These are phyloP conservation scores for Holotrichia oblita DNA, from an alignment of 1,140 invertebrate genomes.

Conservation along the genomic window DNA sequence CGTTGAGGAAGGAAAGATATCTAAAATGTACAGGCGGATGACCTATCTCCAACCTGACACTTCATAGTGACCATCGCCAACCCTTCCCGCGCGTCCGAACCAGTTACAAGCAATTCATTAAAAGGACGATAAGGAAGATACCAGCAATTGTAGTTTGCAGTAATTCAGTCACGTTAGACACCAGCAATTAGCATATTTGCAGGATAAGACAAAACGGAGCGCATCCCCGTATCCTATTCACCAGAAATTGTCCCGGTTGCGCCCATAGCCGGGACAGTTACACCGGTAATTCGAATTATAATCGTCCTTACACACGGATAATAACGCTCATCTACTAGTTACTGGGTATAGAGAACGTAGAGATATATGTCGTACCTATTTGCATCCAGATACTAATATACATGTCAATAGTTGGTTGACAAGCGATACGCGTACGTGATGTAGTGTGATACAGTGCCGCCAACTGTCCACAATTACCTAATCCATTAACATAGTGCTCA, in stretches of 20 bases:
- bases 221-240: background rate
- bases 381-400: slow-evolving; percentile 54
- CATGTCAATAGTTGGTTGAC: slow-evolving; percentile 55
- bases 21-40: background rate
- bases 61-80: background rate
- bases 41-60: background rate
- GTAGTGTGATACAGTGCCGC: slow-evolving; percentile 52
- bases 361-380: slow-evolving; percentile 44
- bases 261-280: no score
- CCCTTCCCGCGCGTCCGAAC: background rate
- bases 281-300: no score
- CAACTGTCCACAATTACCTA: slow-evolving; percentile 56
- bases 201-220: slow-evolving; percentile 27
- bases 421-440: slow-evolving; percentile 51
- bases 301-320: no score
- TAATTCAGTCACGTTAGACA: slow-evolving; percentile 31
- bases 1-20: background rate
- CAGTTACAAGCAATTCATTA: slow-evolving; percentile 15
- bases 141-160: slow-evolving; percentile 32
- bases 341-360: background rate
- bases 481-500: slow-evolving; percentile 55
- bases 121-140: slow-evolving; percentile 34
- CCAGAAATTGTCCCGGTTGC: no score
- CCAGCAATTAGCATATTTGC: slow-evolving; percentile 38
- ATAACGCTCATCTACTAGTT: no score